phyloP scores from a whole-genome alignment of 1,140 invertebrate genomes.

The Parapsyche elsis region DNA sequence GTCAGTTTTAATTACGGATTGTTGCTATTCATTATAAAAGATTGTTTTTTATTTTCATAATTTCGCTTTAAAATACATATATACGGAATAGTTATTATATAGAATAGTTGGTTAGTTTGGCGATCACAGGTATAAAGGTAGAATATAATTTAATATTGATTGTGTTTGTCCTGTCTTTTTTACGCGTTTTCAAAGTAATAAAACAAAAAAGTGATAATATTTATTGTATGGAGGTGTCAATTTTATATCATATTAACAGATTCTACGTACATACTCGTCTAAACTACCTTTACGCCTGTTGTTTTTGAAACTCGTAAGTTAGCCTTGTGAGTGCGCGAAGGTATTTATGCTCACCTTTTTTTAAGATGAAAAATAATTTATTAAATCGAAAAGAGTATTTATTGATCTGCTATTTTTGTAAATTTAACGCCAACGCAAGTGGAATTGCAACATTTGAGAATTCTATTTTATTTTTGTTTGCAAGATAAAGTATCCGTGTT shows the following conservation, averaged over 20 bases:
- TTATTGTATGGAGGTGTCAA: not conserved
- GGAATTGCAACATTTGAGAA: constrained; percentile 47
- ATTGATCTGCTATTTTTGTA: constrained; percentile 47
- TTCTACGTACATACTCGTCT: not conserved
- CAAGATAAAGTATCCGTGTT: not conserved
- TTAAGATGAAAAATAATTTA: constrained; percentile 40
- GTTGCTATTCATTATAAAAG: constrained; percentile 40
- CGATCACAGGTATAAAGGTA: not conserved
- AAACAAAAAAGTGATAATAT: not conserved
- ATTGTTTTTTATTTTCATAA: constrained; percentile 46
- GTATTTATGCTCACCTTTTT: constrained; percentile 47
- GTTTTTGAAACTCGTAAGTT: constrained; percentile 10
- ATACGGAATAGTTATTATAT: constrained; percentile 23
- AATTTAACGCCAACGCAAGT: constrained; percentile 50
- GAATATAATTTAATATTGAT: no score
- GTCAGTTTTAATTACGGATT: constrained; percentile 30
- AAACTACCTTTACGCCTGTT: constrained; percentile 5
- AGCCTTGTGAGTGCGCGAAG: constrained; percentile 44
- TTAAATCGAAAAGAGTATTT: constrained; percentile 31
- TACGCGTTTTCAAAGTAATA: no score
- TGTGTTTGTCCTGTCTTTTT: no score
- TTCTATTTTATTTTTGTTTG: constrained; percentile 9
- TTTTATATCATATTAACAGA: not conserved
- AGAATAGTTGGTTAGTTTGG: constrained; percentile 6
- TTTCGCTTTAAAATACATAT: constrained; percentile 28